These are phyloP conservation scores for Hypercompe scribonia DNA, from an alignment of 2,888 invertebrate genomes.

Conservation along the genomic window DNA sequence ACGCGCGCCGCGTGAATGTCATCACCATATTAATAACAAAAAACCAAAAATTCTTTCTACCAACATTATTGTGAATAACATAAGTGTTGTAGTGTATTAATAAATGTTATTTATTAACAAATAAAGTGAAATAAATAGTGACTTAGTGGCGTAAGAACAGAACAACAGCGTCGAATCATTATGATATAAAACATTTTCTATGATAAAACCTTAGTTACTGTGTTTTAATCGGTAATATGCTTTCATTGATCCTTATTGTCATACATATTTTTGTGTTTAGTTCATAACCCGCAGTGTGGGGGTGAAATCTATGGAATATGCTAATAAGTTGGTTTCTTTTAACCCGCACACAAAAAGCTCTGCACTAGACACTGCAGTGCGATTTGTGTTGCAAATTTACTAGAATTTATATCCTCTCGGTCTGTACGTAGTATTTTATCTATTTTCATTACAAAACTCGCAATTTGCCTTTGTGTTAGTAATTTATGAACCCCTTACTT, in stretches of 20 bases:
- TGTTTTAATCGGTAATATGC: constrained; percentile 79
- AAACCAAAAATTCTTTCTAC: constrained; percentile 68
- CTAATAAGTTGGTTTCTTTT: constrained; percentile 83
- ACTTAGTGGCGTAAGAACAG: constrained; percentile 51
- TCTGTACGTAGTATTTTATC: constrained; percentile 37
- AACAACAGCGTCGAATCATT: constrained; percentile 69
- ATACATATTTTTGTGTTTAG: constrained; percentile 47
- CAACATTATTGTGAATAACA: constrained; percentile 57
- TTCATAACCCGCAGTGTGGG: constrained; percentile 62
- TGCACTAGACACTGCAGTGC: constrained; percentile 86
- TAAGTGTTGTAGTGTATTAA: constrained; percentile 58
- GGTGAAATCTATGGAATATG: constrained; percentile 79
- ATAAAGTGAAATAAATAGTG: constrained; percentile 40
- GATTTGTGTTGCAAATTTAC: constrained; percentile 85
- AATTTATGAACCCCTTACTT: constrained; percentile 23
- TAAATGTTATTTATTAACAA: constrained; percentile 47
- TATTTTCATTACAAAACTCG: constrained; percentile 33
- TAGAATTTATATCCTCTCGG: constrained; percentile 57
- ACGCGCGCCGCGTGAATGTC: constrained; percentile 55
- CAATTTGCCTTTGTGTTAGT: constrained; percentile 25
- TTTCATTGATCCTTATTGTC: constrained; percentile 62
- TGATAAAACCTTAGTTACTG: constrained; percentile 79
- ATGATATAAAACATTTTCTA: constrained; percentile 82
- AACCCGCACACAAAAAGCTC: constrained; percentile 84
- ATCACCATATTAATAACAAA: constrained; percentile 70